A percentile compares a stretch with the other conserved stretches of the same genome.
These are phyloP conservation scores for Phaetusa simplex DNA, from an alignment of 2,113 vertebrate species.

Conservation along the genomic window DNA sequence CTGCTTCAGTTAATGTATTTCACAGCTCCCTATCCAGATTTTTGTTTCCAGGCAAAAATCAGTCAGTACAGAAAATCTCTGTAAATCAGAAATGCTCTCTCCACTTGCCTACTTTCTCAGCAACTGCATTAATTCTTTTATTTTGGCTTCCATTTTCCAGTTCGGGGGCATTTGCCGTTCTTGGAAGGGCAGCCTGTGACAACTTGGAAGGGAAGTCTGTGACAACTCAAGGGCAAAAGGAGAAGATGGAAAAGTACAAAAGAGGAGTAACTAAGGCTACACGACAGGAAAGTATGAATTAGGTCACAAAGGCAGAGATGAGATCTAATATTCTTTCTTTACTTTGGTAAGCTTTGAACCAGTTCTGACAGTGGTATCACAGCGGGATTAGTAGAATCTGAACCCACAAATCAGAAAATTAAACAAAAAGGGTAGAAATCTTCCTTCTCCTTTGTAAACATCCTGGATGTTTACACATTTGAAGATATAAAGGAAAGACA, in stretches of 20 bases:
- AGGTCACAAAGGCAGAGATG: background rate
- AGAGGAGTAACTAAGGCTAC: background rate
- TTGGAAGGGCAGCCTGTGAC: background rate
- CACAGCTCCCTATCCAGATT: background rate
- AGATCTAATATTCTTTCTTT: background rate
- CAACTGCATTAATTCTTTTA: background rate
- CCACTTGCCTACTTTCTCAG: background rate
- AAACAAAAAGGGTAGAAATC: background rate
- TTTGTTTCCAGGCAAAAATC: background rate
- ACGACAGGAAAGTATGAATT: rapidly evolving
- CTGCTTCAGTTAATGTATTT: background rate
- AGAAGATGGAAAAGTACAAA: background rate
- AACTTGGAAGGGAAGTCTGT: background rate
- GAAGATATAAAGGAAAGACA: background rate
- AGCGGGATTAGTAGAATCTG: background rate
- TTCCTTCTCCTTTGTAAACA: background rate
- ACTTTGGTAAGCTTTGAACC: background rate
- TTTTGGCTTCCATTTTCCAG: background rate
- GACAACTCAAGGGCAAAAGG: background rate
- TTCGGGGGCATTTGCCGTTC: background rate
- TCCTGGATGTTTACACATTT: background rate
- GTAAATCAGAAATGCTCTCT: background rate
- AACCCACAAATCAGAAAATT: background rate
- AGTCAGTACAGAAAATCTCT: background rate
- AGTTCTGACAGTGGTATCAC: background rate